Base-by-base conservation (phyloP, 2,113 vertebrate genomes). In the Nothoprocta perdicaria region DNA sequence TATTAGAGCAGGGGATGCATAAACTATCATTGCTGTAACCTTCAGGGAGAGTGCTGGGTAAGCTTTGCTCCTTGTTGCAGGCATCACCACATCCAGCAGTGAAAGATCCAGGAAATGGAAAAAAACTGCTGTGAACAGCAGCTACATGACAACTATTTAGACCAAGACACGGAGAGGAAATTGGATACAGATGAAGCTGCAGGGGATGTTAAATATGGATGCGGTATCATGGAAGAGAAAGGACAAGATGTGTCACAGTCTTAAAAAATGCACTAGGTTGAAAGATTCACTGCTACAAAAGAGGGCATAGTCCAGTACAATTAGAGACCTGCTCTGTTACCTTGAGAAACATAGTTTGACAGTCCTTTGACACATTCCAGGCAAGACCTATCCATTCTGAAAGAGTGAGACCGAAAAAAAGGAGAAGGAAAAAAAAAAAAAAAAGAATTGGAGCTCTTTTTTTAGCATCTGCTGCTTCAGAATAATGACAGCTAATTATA, bases 401-500 rank as follows among this genome's bases (percentile, higher is more conserved):
- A 80, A 92, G 58, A 18, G 17, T 69, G 72, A 89, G 24, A 23
- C 24, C 4, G 23, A 76, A 79, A 83, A 82, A 82, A 16, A 8
- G 12, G 22, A 22, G 14, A 5, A 17, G 19, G 4, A 2, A 1
- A 7, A 38, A 43, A 62, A 15, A 80, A 35, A 1, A 35, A n/a
- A 57, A 35, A 69, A 3, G 10, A 35, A 17, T 40, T 31, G 31
- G 48, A 46, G 41, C 82, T 17, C 9, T 84, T 62, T 82, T 85
- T 89, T 48, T 76, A 48, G 74, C 33, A 57, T 74, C 79, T 90
- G 10, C 71, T 29, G 65, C 88, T 95, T 93, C 83, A 92, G 80
- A 86, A 87, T 48, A 31, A 82, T 90, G 84, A 84, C 68, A 94
- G 67, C 48, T 94, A 96, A 93, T 95, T 96, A 90, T 74, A 94